phyloP scores from a whole-genome alignment of 2,113 vertebrate genomes.

The Atractosteus spatula region DNA sequence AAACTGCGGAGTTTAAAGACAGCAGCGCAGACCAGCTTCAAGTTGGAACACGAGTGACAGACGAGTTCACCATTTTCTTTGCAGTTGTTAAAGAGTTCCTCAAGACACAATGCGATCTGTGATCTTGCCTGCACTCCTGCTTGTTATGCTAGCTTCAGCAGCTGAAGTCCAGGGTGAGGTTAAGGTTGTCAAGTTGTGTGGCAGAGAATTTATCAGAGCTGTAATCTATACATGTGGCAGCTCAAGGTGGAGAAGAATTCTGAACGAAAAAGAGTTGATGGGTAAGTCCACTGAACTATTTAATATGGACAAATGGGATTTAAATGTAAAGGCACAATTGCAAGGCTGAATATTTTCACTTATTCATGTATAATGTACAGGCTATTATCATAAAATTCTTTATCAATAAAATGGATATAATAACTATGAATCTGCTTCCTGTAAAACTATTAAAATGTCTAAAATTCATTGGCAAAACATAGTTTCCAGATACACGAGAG shows the following conservation, averaged over 20 bases:
- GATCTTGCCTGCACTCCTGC: conserved; percentile 40
- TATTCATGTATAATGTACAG: too few species aligned
- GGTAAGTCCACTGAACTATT: conserved; percentile 48
- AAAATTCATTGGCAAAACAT: too few species aligned
- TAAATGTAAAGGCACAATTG: too few species aligned
- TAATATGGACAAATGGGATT: too few species aligned
- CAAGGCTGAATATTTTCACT: too few species aligned
- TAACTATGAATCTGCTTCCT: too few species aligned
- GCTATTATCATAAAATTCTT: too few species aligned
- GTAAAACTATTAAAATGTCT: too few species aligned
- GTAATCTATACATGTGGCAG: conserved; percentile 81
- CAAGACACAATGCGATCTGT: conserved; percentile 49
- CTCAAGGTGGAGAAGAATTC: conserved; percentile 74
- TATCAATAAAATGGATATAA: too few species aligned
- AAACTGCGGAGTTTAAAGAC: conserved; percentile 1
- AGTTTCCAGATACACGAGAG: too few species aligned
- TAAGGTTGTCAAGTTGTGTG: conserved; percentile 67
- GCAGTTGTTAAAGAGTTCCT: background rate
- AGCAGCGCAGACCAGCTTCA: background rate
- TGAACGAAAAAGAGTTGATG: conserved; percentile 23
- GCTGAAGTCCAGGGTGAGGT: conserved; percentile 40
- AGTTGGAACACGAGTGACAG: background rate
- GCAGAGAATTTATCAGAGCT: conserved; percentile 71
- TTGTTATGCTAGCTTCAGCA: conserved; percentile 33
- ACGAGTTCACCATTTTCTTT: background rate